phyloP scores from a whole-genome alignment of 1,140 invertebrate species.

The Bilobella aurantiaca region DNA sequence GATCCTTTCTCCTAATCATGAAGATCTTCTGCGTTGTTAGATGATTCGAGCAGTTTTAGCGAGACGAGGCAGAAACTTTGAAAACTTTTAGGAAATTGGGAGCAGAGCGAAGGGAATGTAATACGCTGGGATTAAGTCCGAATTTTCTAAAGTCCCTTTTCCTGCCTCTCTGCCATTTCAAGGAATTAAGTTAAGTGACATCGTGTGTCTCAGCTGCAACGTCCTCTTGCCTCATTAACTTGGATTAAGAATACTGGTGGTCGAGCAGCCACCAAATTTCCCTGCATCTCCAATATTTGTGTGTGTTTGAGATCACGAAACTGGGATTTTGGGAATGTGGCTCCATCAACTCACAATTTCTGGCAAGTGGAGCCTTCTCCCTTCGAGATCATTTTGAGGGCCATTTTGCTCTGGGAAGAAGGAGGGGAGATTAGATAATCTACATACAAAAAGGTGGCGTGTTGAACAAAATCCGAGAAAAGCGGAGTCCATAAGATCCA shows the following conservation, averaged over 20 bases:
- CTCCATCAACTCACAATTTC: neutral
- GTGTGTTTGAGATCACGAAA: neutral
- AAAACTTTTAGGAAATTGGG: slow-evolving; percentile 7
- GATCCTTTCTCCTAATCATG: slow-evolving; percentile 4
- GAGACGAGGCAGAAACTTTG: neutral
- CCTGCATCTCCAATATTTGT: too few relatives aligned
- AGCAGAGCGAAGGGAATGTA: neutral
- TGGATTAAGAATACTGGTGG: neutral
- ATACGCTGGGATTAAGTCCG: neutral
- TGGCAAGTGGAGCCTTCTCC: too few relatives aligned
- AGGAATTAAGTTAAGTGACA: neutral
- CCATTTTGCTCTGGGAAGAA: neutral
- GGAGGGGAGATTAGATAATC: slow-evolving; percentile 12
- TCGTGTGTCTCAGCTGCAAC: neutral
- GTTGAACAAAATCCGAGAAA: slow-evolving; percentile 23
- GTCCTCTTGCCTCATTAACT: slow-evolving; percentile 2
- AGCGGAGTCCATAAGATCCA: slow-evolving; percentile 10
- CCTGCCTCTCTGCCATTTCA: neutral
- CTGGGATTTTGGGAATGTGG: neutral
- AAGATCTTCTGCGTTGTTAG: neutral
- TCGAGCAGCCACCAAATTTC: too few relatives aligned
- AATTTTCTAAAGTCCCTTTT: neutral
- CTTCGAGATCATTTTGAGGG: slow-evolving; percentile 2
- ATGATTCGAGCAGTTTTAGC: neutral
- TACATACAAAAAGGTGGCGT: slow-evolving; percentile 30